Evolutionary conservation across 2,888 invertebrate genomes (phyloP).

Genomic region (Mallateleia sp.): DNA sequence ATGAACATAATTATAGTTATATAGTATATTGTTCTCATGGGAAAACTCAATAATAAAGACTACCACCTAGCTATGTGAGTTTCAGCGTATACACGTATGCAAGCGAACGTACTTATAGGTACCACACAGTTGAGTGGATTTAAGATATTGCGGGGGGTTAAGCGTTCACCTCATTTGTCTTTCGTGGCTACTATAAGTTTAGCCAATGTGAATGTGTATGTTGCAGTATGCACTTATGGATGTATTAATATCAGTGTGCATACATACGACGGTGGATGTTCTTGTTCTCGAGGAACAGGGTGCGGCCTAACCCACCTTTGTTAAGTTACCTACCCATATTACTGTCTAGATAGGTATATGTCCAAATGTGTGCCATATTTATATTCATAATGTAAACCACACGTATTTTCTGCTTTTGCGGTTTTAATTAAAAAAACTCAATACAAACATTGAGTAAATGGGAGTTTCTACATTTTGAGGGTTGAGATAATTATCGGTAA

Average conservation of each 20-base stretch:
- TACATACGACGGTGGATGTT: conserved; percentile 83
- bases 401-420: conserved; percentile 84
- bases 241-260: conserved; percentile 50
- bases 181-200: conserved; percentile 84
- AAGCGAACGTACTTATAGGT: conserved; percentile 53
- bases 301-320: conserved; percentile 87
- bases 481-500: no score
- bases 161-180: conserved; percentile 87
- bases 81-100: conserved; percentile 29
- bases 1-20: conserved; percentile 86
- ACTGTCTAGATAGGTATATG: conserved; percentile 86
- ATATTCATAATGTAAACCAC: conserved; percentile 86
- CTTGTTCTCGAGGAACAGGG: conserved; percentile 87
- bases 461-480: no score
- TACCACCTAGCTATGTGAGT: conserved; percentile 82
- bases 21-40: conserved; percentile 87
- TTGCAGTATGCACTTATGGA: conserved; percentile 50
- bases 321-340: conserved; percentile 88
- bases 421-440: no score
- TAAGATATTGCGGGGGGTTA: conserved; percentile 87
- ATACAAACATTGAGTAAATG: no score
- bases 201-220: conserved; percentile 81
- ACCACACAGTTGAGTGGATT: conserved; percentile 84
- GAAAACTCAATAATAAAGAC: conserved; percentile 84
- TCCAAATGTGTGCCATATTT: conserved; percentile 86